These are phyloP conservation scores for Peromyscus maniculatus DNA, from an alignment of 2,113 vertebrate species.

Conservation along the genomic window DNA sequence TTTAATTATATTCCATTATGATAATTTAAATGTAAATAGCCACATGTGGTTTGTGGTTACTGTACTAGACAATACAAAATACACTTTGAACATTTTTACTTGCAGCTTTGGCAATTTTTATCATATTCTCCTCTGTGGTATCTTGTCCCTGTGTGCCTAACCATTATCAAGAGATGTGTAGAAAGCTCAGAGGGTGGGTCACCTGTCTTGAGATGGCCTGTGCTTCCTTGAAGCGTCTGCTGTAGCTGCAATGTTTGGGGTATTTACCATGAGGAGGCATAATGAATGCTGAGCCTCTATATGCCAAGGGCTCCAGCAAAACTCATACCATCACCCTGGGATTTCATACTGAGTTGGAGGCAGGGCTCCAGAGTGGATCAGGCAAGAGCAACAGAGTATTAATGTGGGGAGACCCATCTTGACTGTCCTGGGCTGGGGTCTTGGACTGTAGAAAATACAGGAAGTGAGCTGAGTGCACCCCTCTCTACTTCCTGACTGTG, in stretches of 20 bases:
- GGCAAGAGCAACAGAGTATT: neutral
- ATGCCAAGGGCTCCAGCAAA: neutral
- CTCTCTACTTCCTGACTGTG: neutral
- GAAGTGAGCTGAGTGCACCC: neutral
- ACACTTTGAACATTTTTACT: neutral
- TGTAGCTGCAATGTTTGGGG: neutral
- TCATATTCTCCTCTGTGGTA: neutral
- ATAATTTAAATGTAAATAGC: neutral
- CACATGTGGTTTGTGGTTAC: neutral
- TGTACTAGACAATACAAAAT: neutral
- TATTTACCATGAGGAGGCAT: fast-evolving
- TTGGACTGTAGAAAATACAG: neutral
- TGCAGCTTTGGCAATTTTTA: neutral
- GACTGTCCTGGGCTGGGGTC: neutral
- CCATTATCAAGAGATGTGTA: neutral
- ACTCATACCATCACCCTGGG: neutral
- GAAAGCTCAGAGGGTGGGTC: neutral
- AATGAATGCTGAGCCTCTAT: neutral
- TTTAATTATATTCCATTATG: neutral
- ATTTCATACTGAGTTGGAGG: neutral
- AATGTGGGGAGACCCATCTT: neutral
- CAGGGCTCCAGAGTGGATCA: neutral
- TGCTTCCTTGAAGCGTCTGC: neutral
- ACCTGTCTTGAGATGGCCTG: neutral
- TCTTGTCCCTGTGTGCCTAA: neutral